Base-by-base conservation (phyloP, 2,797 vertebrate genomes). In the Peromyscus eremicus region DNA sequence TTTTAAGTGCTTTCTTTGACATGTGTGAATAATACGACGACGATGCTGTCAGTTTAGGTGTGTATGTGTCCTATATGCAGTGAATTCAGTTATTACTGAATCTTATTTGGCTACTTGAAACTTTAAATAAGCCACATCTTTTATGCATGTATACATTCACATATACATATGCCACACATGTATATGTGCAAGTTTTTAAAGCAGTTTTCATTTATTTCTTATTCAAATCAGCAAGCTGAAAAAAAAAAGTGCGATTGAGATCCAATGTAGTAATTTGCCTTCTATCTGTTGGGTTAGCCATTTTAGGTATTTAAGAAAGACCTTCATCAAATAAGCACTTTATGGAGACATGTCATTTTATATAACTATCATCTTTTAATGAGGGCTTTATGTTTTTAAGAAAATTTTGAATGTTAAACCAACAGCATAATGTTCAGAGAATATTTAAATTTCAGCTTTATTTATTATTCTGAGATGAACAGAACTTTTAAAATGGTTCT, bases 401-500 rank as follows among this genome's bases (percentile, higher is more conserved):
- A 87, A 91, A 91, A 81, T 81, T 7, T 85, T 86, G 49, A 32
- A 0, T 68, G 52, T 81, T 84, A 94, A 92, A 64, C 87, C 25
- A 82, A 84, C 10, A 89, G 25, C 2, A 27, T 80, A 80, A 6
- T 66, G 2, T 86, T 40, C 25, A 92, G 43, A 60, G 43, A 27
- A 82, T 95, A 75, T 93, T 95, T 95, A 86, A 68, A 83, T 89
- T 97, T 96, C 6, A 82, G 23, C 32, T 34, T 64, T 96, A 92
- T 60, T 97, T 95, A 92, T 68, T 97, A 64, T 97, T 98, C 96
- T 97, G 94, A 97, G 52, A 52, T 52, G 52, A 52, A 52, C 52
- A 52, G 57, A 97, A 92, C 97, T 96, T 96, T 98, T 97, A 89
- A 97, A 97, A 82, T 75, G 79, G 92, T 16, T 91, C 75, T 93